These are phyloP conservation scores for Willisornis vidua DNA, from an alignment of 2,113 vertebrate species.

Conservation along the genomic window DNA sequence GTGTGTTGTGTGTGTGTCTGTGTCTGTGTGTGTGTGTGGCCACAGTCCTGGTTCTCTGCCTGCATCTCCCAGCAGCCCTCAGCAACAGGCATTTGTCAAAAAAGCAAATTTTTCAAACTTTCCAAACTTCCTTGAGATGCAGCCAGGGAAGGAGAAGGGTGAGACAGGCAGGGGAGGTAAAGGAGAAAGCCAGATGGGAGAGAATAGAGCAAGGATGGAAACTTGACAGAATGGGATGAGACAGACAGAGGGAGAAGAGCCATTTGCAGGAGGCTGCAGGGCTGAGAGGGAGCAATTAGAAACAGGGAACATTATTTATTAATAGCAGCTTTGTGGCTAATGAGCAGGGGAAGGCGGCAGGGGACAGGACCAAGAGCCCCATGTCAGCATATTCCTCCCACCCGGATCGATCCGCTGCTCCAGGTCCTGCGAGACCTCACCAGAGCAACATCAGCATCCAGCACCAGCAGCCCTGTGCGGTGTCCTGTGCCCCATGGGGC, in stretches of 20 bases:
- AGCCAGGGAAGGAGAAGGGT: background rate
- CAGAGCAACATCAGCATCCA: rapidly evolving
- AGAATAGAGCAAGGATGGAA: background rate
- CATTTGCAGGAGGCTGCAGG: background rate
- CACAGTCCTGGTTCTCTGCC: background rate
- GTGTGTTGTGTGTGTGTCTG: background rate
- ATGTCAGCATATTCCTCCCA: background rate
- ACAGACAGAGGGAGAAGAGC: background rate
- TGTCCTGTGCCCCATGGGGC: background rate
- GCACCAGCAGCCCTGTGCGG: rapidly evolving
- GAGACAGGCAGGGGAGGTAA: background rate
- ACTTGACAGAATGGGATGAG: background rate
- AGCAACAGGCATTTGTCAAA: background rate
- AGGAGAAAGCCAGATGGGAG: background rate
- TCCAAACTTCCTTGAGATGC: rapidly evolving
- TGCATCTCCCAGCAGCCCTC: background rate
- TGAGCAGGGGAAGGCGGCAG: background rate
- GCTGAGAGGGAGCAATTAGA: slow-evolving; percentile 43
- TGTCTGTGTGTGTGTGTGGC: background rate
- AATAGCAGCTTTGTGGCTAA: slow-evolving; percentile 34
- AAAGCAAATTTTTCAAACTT: background rate
- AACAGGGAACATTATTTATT: slow-evolving; percentile 38
- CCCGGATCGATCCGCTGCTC: rapidly evolving
- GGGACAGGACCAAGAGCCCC: background rate
- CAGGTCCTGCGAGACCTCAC: background rate